Evolutionary conservation across 2,113 vertebrate genomes (phyloP), one percentile per base, ranked within the genome.

Genomic region (Oryzias woworae): DNA sequence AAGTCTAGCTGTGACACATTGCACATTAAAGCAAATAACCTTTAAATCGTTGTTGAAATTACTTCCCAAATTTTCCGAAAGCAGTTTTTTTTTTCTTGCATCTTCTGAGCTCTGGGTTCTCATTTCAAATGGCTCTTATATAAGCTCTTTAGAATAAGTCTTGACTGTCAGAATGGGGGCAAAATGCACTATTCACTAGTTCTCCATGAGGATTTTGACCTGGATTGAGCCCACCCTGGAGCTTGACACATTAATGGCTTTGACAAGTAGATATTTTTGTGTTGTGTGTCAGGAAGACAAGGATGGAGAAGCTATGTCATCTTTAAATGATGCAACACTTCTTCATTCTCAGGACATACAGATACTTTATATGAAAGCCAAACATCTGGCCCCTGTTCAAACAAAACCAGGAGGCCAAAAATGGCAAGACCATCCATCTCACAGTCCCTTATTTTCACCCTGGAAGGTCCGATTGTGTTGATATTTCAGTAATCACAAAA

Each of bases 161-260:
- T 62, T 78, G 73, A 76, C 73, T 75, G 63, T 64, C 61, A 73
- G 75, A 85, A 84, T 80, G 72, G 77, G 73, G 71, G 53, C 63
- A 73, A 64, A 78, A 84, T 67, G 53, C 60, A 75, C 58, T 56
- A 61, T 81, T 63, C 67, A 77, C 58, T 60, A 64, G 28, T 53
- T 82, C 64, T 65, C 51, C 45, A 50, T 49, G 64, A 80, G 79
- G 17, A 70, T 26, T 76, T 63, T 82, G 75, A 75, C 77, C 71
- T 83, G 79, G 57, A 81, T 85, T 67, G 48, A 67, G 69, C 50
- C 61, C 53, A 72, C 52, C 31, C 24, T 53, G 53, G 26, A 71
- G 65, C 60, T 61, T 81, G 85, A 89, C 85, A 83, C 59, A 83
- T 82, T 89, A 85, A 88, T 86, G 83, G 73, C 67, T 89, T 87